A percentile compares a stretch with the other conserved stretches of the same genome.
Conservation (phyloP, 2,888 invertebrate genomes). For the Metellina segmentata region DNA sequence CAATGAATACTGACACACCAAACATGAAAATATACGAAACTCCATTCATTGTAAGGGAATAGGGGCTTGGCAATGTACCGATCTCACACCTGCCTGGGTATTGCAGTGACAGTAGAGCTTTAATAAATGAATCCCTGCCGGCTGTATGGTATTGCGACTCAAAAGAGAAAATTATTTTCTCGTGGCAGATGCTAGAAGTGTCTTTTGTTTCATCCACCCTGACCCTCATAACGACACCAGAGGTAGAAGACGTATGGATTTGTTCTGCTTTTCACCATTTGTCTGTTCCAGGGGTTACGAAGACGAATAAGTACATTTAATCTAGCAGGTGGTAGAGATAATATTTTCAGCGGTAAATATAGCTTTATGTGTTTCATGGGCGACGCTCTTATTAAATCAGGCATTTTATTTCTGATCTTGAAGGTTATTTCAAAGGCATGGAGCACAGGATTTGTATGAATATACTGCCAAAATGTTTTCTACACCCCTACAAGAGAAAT, state of each 20-base stretch:
- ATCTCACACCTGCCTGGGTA: slow-evolving; percentile 35
- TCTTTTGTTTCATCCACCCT: slow-evolving; percentile 17
- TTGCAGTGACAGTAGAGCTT: neutral
- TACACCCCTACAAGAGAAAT: too few species aligned
- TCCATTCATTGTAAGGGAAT: slow-evolving; percentile 3
- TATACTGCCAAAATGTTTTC: too few species aligned
- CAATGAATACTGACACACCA: too few species aligned
- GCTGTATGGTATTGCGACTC: slow-evolving; percentile 8
- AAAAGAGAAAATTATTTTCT: slow-evolving; percentile 21
- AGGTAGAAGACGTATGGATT: slow-evolving; percentile 15
- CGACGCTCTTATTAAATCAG: neutral
- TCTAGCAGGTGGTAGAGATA: slow-evolving; percentile 21
- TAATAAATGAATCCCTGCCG: slow-evolving; percentile 63
- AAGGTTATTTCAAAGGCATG: too few species aligned
- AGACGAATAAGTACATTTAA: slow-evolving; percentile 29
- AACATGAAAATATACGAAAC: neutral
- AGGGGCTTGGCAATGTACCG: slow-evolving; percentile 3
- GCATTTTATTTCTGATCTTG: neutral
- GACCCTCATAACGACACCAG: neutral
- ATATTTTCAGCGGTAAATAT: neutral
- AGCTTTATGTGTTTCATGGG: slow-evolving; percentile 3
- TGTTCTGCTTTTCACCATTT: slow-evolving; percentile 35
- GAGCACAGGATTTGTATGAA: too few species aligned
- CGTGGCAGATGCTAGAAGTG: slow-evolving; percentile 29
- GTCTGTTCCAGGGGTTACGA: slow-evolving; percentile 23